phyloP scores from a whole-genome alignment of 2,888 invertebrate species.

The Acheta domesticus region DNA sequence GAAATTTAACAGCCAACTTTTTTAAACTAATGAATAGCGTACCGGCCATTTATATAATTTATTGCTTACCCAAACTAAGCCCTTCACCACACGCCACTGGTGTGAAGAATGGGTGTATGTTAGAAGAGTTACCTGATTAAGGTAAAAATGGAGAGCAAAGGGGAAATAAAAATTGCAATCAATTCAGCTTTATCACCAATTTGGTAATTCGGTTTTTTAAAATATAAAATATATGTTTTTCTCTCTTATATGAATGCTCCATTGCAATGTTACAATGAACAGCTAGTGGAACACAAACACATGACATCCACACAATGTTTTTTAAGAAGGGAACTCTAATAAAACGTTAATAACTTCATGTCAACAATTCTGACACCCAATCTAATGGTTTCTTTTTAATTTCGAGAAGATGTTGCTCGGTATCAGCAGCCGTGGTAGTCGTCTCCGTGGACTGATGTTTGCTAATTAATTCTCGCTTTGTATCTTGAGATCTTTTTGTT shows the following conservation, averaged over 20 bases:
- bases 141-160: too few species aligned
- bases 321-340: neutral
- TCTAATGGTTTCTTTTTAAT: neutral
- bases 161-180: too few species aligned
- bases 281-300: neutral
- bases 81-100: too few species aligned
- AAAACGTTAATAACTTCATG: neutral
- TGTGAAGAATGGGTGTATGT: too few species aligned
- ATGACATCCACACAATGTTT: neutral
- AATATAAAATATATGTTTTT: neutral
- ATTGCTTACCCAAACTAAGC: too few species aligned
- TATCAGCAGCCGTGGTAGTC: neutral
- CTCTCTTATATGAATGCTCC: neutral
- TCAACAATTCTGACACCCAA: neutral
- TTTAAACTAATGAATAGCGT: too few species aligned
- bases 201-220: neutral
- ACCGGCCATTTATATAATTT: too few species aligned
- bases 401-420: neutral
- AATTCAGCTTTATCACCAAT: neutral
- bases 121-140: too few species aligned
- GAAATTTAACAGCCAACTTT: too few species aligned
- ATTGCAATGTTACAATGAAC: neutral
- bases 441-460: too few species aligned
- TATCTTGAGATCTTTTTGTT: neutral
- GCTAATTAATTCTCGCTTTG: neutral